Base-by-base conservation (phyloP, 1,140 invertebrate species). In the Drosophila lacteicornis region DNA sequence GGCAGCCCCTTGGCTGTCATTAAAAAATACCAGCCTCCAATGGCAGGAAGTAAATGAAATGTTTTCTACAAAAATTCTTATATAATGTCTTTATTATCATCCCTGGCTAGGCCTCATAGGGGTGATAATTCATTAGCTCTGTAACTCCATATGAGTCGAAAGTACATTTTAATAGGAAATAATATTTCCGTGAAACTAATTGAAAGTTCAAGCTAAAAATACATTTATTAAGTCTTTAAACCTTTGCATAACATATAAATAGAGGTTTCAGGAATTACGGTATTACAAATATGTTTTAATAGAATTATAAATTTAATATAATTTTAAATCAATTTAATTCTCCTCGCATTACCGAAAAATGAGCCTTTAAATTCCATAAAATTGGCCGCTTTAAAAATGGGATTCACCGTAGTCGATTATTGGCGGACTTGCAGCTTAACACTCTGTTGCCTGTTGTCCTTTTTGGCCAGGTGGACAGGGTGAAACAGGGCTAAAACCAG, bases 81-180 rank as follows among this genome's bases (percentile, higher is more conserved):
- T 60, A 58, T 87, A 86, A 86, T 87, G 65, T 86, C 83, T 87
- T 77, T 61, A 86, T 87, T 82, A 73, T 73, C 33, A 69, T 51
- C 46, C 66, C 38, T n/a, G 25, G 38, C 15, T 36, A 8, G 19
- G 17, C 2, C 4, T 25, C 22, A 36, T 3, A 49, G 22, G 49
- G 67, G 30, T 56, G 67, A 67, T 19, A 38, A 17, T 40, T 63
- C 36, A 38, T 40, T 17, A 27, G 30, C 2, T 7, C 13, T n/a
- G 53, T n/a, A n/a, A 22, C 30, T 33, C n/a, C 15, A 40, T 15
- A 6, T 1, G 22, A 17, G 15, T 19, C 30, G 15, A 13, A n/a
- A 6, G 6, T 2, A 12, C 4, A 13, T 38, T 53, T 17, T 2
- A 25, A 2, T 11, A 8, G 6, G 12, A 53, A 36, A 38, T 22